phyloP scores from a whole-genome alignment of 2,797 vertebrate species.

The Channa striata region DNA sequence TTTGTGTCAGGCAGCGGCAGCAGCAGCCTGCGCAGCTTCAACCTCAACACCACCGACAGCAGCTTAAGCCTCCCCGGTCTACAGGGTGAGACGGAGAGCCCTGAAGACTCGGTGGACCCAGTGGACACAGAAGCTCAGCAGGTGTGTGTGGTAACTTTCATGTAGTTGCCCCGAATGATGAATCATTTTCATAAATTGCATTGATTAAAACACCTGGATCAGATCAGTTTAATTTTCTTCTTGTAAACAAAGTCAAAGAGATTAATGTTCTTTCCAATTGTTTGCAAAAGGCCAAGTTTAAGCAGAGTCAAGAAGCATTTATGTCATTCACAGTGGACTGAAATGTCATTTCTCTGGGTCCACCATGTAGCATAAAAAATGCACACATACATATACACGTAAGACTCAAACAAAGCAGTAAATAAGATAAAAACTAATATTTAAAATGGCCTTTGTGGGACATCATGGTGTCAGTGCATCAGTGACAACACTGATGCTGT shows the following conservation, averaged over 20 bases:
- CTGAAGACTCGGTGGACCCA: conserved; percentile 60
- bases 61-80: conserved; percentile 83
- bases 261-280: background rate
- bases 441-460: too few relatives aligned
- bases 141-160: conserved; percentile 84
- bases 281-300: too few relatives aligned
- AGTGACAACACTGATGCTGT: too few relatives aligned
- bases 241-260: conserved; percentile 7
- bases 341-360: too few relatives aligned
- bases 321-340: too few relatives aligned
- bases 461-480: too few relatives aligned
- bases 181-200: conserved; percentile 13
- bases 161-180: conserved; percentile 14
- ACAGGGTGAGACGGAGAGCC: conserved; percentile 80
- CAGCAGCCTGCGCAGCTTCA: conserved; percentile 81
- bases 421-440: too few relatives aligned
- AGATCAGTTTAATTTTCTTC: background rate
- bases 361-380: too few relatives aligned
- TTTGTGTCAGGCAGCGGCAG: conserved; percentile 89
- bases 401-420: too few relatives aligned
- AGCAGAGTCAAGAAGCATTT: too few relatives aligned
- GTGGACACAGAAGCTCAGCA: conserved; percentile 85
- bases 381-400: too few relatives aligned
- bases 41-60: conserved; percentile 80
- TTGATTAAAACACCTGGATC: background rate